Evolutionary conservation across 2,797 vertebrate species (phyloP).

Genomic region (Schizothorax lantsangensis): DNA sequence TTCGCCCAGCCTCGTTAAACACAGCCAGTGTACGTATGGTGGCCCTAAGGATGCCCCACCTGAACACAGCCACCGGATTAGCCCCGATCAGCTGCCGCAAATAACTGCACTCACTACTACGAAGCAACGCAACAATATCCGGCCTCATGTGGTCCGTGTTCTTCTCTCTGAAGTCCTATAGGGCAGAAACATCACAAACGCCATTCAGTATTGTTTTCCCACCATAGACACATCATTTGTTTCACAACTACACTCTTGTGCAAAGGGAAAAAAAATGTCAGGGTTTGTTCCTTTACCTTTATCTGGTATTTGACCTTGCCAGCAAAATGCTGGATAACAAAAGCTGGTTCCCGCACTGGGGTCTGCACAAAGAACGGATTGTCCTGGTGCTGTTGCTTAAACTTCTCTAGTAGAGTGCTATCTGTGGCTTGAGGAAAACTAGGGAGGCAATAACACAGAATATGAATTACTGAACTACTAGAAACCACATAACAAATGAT

Average conservation of each 20-base stretch:
- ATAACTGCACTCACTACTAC: constrained; percentile 87
- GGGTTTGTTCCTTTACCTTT: constrained; percentile 77
- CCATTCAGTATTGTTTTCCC: neutral
- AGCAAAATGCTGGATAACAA: constrained; percentile 91
- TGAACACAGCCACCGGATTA: constrained; percentile 89
- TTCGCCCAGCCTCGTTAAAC: constrained; percentile 80
- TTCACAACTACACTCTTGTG: neutral
- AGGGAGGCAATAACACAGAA: constrained; percentile 18
- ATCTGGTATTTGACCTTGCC: constrained; percentile 92
- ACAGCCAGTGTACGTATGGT: constrained; percentile 84
- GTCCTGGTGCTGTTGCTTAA: constrained; percentile 87
- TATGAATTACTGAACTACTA: neutral
- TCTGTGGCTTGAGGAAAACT: constrained; percentile 89
- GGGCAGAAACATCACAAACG: constrained; percentile 4
- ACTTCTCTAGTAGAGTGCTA: constrained; percentile 87
- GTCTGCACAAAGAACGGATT: constrained; percentile 86
- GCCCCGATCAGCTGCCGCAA: constrained; percentile 89
- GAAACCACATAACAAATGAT: neutral
- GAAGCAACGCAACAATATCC: constrained; percentile 88
- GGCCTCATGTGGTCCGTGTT: constrained; percentile 94
- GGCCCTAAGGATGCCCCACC: constrained; percentile 92
- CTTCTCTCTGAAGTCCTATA: constrained; percentile 91
- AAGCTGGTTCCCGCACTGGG: constrained; percentile 82
- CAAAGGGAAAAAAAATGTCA: constrained; percentile 14
- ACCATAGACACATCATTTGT: neutral